phyloP scores from a whole-genome alignment of 2,888 invertebrate species.

The Trichopoda pennipes region DNA sequence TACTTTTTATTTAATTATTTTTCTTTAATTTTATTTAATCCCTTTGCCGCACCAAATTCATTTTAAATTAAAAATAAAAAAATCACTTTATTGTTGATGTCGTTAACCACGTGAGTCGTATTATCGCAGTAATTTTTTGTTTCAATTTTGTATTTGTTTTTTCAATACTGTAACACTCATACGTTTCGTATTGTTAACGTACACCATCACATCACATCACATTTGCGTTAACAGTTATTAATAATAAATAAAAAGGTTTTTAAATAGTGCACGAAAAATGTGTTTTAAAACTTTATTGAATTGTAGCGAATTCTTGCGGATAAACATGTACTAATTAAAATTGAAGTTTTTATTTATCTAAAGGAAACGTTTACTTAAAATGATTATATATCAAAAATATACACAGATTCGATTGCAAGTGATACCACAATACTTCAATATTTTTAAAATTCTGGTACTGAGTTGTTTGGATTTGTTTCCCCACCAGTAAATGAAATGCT shows the following conservation, averaged over 20 bases:
- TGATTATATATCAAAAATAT: too few species aligned
- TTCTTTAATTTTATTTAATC: constrained; percentile 5
- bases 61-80: neutral
- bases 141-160: neutral
- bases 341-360: too few species aligned
- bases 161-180: too few species aligned
- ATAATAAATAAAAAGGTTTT: neutral
- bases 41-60: neutral
- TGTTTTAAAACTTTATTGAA: neutral
- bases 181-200: neutral
- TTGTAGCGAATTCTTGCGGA: neutral
- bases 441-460: too few species aligned
- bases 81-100: neutral
- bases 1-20: neutral
- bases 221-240: neutral
- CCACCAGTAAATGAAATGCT: too few species aligned
- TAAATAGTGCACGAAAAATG: neutral
- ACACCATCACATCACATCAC: neutral
- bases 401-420: too few species aligned
- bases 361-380: too few species aligned
- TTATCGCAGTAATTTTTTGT: neutral
- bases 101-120: neutral
- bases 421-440: too few species aligned
- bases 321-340: neutral
- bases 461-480: too few species aligned